Base-by-base conservation (phyloP, 2,113 vertebrate species). In the Lontra canadensis region DNA sequence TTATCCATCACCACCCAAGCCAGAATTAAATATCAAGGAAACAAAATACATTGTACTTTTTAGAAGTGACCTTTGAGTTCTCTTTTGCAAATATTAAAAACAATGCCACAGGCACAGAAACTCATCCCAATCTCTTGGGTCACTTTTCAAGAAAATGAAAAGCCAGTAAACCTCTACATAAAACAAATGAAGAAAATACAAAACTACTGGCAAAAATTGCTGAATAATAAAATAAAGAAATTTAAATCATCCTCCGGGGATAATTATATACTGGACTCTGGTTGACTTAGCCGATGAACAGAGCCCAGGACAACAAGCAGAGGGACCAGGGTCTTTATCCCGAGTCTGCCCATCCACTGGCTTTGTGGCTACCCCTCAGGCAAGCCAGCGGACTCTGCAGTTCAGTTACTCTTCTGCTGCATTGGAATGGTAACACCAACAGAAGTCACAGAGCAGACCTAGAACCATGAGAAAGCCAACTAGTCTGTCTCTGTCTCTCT, bases 191-290 rank as follows among this genome's bases (percentile, higher is more conserved):
- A 93, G 49, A 97, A 95, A 94, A 29, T 88, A 49, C n/a, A 44
- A 97, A 95, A 94, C 36, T 88, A 49, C n/a, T 44, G 92, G 34
- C 26, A 29, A 49, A 96, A 96, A 88, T 52, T 94, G 85, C 71
- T 78, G 79, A 98, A 88, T 94, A 97, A 93, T 95, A 57, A 71
- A 97, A 87, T 87, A 69, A 83, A 90, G 26, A 36, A 44, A 85
- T 29, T 44, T 65, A 63, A 95, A 71, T 94, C 52, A 44, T 73
- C 63, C 36, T 61, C 42, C 49, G 42, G 85, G 81, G 26, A 81
- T 63, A 81, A 90, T 96, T 71, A 81, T 15, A 49, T 20, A 7
- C 36, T 81, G 18, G 4, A 44, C 26, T 94, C 67, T 44, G 26
- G 84, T 57, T 59, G 80, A 90, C 26, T 95, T 80, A 65, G 63